Conservation (phyloP, 2,888 invertebrate species). For the Folsomia manolachei region DNA sequence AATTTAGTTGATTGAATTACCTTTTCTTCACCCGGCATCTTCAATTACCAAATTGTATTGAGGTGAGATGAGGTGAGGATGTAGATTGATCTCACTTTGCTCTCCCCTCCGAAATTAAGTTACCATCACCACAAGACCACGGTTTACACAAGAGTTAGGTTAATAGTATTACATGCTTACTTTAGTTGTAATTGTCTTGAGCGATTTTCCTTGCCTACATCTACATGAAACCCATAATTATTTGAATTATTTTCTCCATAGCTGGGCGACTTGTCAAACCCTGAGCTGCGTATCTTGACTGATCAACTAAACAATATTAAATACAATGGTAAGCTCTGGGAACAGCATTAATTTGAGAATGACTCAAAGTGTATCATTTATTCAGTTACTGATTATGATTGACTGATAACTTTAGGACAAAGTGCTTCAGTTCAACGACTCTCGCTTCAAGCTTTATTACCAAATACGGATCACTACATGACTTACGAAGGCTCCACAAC, state of each 20-base stretch:
- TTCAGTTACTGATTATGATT: not conserved
- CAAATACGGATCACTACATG: constrained; percentile 93
- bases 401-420: constrained; percentile 62
- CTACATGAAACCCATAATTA: constrained; percentile 6
- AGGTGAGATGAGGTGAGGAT: too few relatives aligned
- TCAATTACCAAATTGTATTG: too few relatives aligned
- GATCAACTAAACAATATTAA: constrained; percentile 88
- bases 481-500: constrained; percentile 97
- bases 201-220: too few relatives aligned
- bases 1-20: too few relatives aligned
- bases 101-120: too few relatives aligned
- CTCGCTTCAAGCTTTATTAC: constrained; percentile 81
- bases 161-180: too few relatives aligned
- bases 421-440: constrained; percentile 79
- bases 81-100: too few relatives aligned
- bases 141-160: too few relatives aligned
- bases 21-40: too few relatives aligned
- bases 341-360: too few relatives aligned
- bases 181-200: too few relatives aligned
- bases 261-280: constrained; percentile 89
- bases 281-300: constrained; percentile 83
- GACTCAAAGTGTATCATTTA: not conserved
- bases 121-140: too few relatives aligned
- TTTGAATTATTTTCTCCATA: constrained; percentile 54
- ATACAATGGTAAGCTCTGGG: constrained; percentile 81